Percentiles rank a stretch among this genome's conserved stretches.
These are phyloP conservation scores for Grus americana DNA, from an alignment of 2,113 vertebrate species.

Conservation along the genomic window DNA sequence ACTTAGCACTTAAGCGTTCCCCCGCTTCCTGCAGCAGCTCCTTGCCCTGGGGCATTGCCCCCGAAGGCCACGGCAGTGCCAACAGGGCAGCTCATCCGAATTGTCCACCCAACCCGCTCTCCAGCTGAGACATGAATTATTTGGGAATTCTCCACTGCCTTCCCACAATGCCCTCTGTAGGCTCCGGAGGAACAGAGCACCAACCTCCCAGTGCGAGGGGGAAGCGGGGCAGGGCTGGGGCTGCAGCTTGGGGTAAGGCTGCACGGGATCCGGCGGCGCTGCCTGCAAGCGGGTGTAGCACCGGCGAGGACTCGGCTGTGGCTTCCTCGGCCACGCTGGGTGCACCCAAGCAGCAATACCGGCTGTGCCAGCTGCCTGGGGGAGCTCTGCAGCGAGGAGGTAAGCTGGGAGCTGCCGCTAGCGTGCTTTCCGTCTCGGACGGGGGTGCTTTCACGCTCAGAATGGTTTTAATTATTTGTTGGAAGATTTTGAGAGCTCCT, in stretches of 20 bases:
- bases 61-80: accelerated
- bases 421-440: neutral
- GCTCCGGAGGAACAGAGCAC: neutral
- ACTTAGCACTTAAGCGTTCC: neutral
- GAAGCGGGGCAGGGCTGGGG: neutral
- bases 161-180: conserved; percentile 17
- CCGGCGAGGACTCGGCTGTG: neutral
- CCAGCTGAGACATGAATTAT: neutral
- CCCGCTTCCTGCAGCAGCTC: neutral
- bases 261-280: neutral
- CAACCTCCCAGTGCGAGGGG: neutral
- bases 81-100: neutral
- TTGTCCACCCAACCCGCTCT: neutral
- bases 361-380: neutral
- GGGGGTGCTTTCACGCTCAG: neutral
- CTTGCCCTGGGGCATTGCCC: neutral
- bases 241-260: neutral
- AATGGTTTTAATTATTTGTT: conserved; percentile 33
- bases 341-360: accelerated
- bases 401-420: neutral
- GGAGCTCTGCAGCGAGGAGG: neutral
- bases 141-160: neutral
- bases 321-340: neutral
- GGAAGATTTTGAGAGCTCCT: conserved; percentile 19
- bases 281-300: accelerated